Evolutionary conservation across 2,888 invertebrate genomes (phyloP).

Genomic region (Ichneumoninae sp.): DNA sequence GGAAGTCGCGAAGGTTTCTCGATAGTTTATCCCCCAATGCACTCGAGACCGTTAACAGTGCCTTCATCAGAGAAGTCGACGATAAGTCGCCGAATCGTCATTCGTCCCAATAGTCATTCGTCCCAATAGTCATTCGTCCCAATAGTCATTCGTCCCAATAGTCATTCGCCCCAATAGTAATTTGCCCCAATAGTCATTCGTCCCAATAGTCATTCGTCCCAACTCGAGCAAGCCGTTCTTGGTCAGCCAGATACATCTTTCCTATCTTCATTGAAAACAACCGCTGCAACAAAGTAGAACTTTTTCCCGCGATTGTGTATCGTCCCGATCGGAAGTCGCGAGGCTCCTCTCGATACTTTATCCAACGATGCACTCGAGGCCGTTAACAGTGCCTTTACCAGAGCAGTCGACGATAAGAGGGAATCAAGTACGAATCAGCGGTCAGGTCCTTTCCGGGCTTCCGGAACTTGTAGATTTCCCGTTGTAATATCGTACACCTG

Average conservation of each 20-base stretch:
- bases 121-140: too few relatives aligned
- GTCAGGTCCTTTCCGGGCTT: slow-evolving; percentile 1
- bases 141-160: too few relatives aligned
- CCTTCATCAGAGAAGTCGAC: neutral
- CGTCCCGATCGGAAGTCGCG: slow-evolving; percentile 12
- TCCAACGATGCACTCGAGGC: neutral
- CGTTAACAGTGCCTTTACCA: neutral
- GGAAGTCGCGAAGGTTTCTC: neutral
- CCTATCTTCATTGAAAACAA: too few relatives aligned
- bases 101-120: too few relatives aligned
- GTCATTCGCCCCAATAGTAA: too few relatives aligned
- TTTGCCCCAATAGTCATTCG: too few relatives aligned
- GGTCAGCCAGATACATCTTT: too few relatives aligned
- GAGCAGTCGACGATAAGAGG: neutral
- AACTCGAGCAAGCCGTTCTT: too few relatives aligned
- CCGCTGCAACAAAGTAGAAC: neutral
- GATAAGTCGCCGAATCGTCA: neutral
- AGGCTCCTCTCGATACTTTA: neutral
- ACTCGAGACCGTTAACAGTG: neutral
- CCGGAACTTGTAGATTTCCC: slow-evolving; percentile 10
- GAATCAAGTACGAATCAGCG: neutral
- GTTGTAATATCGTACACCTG: neutral
- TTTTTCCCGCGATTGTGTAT: slow-evolving; percentile 8
- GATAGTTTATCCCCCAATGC: neutral
- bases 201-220: too few relatives aligned